Conservation (phyloP, 2,113 vertebrate genomes). For the chimpanzee (Pan troglodytes) region NHGRI_mPanTro3-v2.1_pri NC_072410.2:94451001-94451500, state of each 20-base stretch:
- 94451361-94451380: neutral
- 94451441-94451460: neutral
- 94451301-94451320: neutral
- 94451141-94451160: neutral
- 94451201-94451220: neutral
- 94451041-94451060: neutral
- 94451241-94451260: neutral
- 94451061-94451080: neutral
- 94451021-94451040: neutral
- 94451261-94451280: neutral
- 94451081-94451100: neutral
- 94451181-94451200: neutral
- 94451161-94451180: neutral
- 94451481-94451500: neutral
- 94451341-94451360: neutral
- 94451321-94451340: neutral
- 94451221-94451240: neutral
- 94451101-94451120: neutral
- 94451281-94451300: neutral
- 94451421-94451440: neutral
- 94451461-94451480: neutral
- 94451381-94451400: neutral
- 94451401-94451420: too few species aligned
- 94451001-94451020: neutral
- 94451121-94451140: neutral